Evolutionary conservation across 2,888 invertebrate species (phyloP), one percentile per base, ranked within the genome.

Genomic region (Agonopterix arenella): DNA sequence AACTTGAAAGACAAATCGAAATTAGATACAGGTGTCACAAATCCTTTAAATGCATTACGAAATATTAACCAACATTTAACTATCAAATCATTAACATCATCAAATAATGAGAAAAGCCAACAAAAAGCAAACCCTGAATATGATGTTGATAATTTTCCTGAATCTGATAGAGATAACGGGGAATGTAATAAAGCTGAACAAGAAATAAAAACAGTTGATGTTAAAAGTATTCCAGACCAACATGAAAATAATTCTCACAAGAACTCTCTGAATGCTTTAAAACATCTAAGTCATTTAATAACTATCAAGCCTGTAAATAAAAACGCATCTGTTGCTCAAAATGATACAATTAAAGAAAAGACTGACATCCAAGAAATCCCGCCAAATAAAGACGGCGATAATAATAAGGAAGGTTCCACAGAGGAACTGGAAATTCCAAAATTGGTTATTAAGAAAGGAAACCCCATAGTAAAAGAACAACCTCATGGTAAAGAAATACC

Each of bases 211-310:
- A 13, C 11, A 8, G 46, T 53, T 48, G 51, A 54, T 45, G 28
- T 47, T 45, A 45, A 43, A 16, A 49, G 51, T 18, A 56, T 50
- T 49, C 46, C 36, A 48, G 52, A 47, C 44, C 37, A 46, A n/a
- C 40, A 50, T 28, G 46, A 48, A 28, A 53, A 45, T 11, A 46
- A 49, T 38, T n/a, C 28, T 47, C 47, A 53, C 50, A 46, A 52
- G 4, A 65, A 56, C 28, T 62, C 77, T 47, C 58, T 79, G 50
- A 64, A 70, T 48, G 70, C 68, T 2, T 62, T 83, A 50, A 80
- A 80, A 65, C 75, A 70, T 64, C 68, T 83, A 52, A 72, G 80
- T 55, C 74, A 74, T 54, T 61, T 78, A 11, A 70, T 78, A 46
- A 80, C 80, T 47, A 66, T 85, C 2, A 85, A 84, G 64, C 56